Evolutionary conservation across 2,888 invertebrate genomes (phyloP), one percentile per base, ranked within the genome.

Genomic region (Aquatica leii): DNA sequence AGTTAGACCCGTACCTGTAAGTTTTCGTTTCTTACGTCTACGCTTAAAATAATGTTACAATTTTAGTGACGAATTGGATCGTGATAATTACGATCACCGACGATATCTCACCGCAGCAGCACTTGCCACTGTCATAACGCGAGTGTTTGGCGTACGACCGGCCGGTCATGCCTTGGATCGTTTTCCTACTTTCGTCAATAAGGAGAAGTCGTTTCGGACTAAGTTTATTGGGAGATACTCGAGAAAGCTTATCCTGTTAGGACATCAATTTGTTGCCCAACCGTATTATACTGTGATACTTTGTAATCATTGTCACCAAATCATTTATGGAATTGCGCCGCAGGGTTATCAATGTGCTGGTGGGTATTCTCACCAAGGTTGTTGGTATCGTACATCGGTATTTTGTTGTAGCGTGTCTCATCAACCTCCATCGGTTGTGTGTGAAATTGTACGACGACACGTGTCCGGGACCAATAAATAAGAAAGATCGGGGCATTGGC

Each of bases 341-440:
- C 98, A 98, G 83, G 98, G 97, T 60, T 97, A 94, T 86, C 93
- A 95, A 77, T 99, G 98, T 83, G 88, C 91, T 78, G 92, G 97
- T 95, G 9, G n/a, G 15, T 17, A 41, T 14, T 41, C n/a, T 41
- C 9, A 24, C 18, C 20, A 49, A 18, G 8, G n/a, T 49, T 43
- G 9, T 37, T 46, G 50, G 14, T 12, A 50, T 18, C 37, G 59
- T 48, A 31, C 56, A 20, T 24, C 31, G 17, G 34, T 54, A 14
- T 56, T 31, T 65, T 63, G 58, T 51, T 75, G 58, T 67, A 80
- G 82, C 76, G 50, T 82, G 82, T 73, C 75, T 76, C 64, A 81
- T 82, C 52, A 82, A 82, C 72, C 71, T 82, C 37, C 82, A 82
- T 69, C 74, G 82, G 59, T 73, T 73, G 49, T 82, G 82, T 67